Evolutionary conservation across 2,888 invertebrate genomes (phyloP).

Genomic region (Limnephilus auricula): DNA sequence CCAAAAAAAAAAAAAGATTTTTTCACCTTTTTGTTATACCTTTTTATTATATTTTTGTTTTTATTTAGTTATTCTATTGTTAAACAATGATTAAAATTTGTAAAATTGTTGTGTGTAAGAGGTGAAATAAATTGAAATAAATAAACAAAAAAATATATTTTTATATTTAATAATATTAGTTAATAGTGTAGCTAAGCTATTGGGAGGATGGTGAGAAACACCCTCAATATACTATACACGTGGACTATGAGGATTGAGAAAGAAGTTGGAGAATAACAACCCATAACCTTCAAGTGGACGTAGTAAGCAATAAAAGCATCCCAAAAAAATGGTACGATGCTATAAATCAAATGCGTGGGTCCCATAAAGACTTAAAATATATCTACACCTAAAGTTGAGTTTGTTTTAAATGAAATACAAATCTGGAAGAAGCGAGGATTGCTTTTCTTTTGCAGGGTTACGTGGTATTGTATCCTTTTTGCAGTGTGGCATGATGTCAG

Average conservation of each 20-base stretch:
- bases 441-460: not conserved
- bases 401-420: not conserved
- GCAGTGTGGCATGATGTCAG: not conserved
- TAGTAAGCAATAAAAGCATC: not conserved
- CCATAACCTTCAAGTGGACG: not conserved
- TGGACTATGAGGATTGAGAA: not conserved
- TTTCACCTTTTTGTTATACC: too few relatives aligned
- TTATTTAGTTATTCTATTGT: too few relatives aligned
- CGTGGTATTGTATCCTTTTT: not conserved
- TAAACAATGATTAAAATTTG: too few relatives aligned
- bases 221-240: not conserved
- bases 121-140: too few relatives aligned
- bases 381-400: too few relatives aligned
- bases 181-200: too few relatives aligned
- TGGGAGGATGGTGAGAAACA: too few relatives aligned
- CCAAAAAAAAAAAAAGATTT: too few relatives aligned
- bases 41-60: too few relatives aligned
- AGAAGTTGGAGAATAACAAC: not conserved
- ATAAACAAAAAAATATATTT: too few relatives aligned
- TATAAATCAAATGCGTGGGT: not conserved
- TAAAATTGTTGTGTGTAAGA: too few relatives aligned
- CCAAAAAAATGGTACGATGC: not conserved
- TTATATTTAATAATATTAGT: too few relatives aligned
- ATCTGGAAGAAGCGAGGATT: not conserved
- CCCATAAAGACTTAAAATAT: not conserved